A percentile compares a stretch with the other conserved stretches of the same genome.
Conservation (phyloP, 2,113 vertebrate genomes). For the Notarius quadriscutis region DNA sequence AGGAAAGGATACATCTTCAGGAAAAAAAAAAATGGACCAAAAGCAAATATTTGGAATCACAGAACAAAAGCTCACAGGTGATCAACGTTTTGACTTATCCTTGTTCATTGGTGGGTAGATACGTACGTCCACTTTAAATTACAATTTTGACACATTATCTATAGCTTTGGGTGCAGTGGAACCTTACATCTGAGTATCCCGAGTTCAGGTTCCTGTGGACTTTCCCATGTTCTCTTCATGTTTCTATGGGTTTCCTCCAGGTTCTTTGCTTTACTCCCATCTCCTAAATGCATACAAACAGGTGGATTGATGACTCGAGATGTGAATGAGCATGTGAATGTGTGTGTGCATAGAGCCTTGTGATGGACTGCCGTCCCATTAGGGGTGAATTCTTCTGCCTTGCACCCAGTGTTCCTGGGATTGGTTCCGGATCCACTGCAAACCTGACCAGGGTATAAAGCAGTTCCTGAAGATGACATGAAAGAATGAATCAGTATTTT, state of each 20-base stretch:
- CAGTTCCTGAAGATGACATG: background rate
- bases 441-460: background rate
- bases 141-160: background rate
- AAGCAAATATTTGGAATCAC: too few species aligned
- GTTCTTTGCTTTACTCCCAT: background rate
- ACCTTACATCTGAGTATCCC: background rate
- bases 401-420: background rate
- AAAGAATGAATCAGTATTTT: background rate
- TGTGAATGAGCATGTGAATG: too few species aligned
- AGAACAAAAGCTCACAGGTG: too few species aligned
- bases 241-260: background rate
- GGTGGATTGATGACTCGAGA: background rate
- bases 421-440: background rate
- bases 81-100: too few species aligned
- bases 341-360: background rate
- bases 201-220: background rate
- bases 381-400: background rate
- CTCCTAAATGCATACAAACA: background rate
- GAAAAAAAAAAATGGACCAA: too few species aligned
- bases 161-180: background rate
- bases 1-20: too few species aligned
- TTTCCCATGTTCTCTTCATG: background rate
- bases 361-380: background rate
- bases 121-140: background rate
- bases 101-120: too few species aligned